Conservation (phyloP, 53 echinoderm and acorn worm genomes). For the Luidia sarsii region DNA sequence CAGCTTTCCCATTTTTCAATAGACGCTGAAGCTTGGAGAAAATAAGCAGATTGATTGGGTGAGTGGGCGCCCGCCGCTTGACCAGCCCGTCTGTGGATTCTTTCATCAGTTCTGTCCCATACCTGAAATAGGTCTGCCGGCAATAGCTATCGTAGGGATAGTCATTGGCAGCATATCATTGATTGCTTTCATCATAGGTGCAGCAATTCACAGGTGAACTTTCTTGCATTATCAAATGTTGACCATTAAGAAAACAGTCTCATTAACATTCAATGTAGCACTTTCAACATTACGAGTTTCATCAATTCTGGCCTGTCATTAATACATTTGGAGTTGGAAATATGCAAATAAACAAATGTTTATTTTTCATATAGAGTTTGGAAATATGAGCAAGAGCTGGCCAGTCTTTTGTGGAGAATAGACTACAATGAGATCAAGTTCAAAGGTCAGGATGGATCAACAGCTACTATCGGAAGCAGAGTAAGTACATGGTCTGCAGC, state of each 20-base stretch:
- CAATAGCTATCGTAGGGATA: constrained; percentile 19
- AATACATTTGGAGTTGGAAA: background rate
- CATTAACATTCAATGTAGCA: too few relatives aligned
- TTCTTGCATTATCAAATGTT: too few relatives aligned
- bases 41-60: constrained; percentile 73
- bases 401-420: constrained; percentile 96
- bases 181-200: constrained; percentile 50
- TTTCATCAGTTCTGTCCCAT: constrained; percentile 60
- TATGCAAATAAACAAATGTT: too few relatives aligned
- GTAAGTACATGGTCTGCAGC: too few relatives aligned
- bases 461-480: constrained; percentile 77
- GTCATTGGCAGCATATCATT: constrained; percentile 57
- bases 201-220: constrained; percentile 82
- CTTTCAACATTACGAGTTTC: too few relatives aligned
- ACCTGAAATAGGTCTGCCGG: background rate
- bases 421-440: constrained; percentile 88
- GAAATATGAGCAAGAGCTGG: constrained; percentile 95
- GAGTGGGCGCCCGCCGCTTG: constrained; percentile 64
- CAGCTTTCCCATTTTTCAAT: background rate
- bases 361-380: too few relatives aligned
- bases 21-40: constrained; percentile 20
- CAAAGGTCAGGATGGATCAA: constrained; percentile 77
- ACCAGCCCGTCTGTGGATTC: constrained; percentile 85
- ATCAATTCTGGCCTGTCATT: background rate
- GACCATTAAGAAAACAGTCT: too few relatives aligned